Evolutionary conservation across 2,888 invertebrate genomes (phyloP), one percentile per base, ranked within the genome.

Genomic region (Phasia obesa): DNA sequence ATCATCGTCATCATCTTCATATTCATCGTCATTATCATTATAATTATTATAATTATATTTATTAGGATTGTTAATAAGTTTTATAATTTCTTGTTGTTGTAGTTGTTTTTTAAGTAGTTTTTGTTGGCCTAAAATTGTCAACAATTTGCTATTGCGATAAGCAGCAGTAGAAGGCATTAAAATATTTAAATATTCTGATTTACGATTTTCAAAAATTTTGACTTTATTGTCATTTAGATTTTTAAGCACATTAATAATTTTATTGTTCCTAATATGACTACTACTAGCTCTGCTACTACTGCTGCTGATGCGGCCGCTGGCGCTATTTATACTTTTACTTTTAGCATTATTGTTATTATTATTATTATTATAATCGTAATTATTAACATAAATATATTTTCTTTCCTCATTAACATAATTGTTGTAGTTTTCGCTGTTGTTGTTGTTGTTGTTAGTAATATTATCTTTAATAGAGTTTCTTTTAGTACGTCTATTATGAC

Each of bases 21-120:
- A 57, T 78, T 82, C 75, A 78, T 85, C 80, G 70, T 84, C 81
- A 86, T 86, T 49, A 83, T 81, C 49, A 75, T 75, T 60, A 69
- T 79, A 47, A 79, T 85, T 69, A 86, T 86, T 85, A 69, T 79
- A 53, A 77, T 85, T 70, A 86, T 86, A 85, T 85, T 85, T 85
- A 83, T 85, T 85, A 83, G 84, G 84, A 83, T 84, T 84, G 76
- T 86, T 86, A 79, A 84, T 76, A 81, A 55, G 60, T 75, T 57
- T 71, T 77, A 77, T 87, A 86, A 65, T 69, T 60, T 44, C 38
- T 55, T 65, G 3, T 57, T 81, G 49, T 53, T 65, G 64, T 42
- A 53, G 73, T 49, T 85, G 81, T 80, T 82, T 77, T 21, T 38
- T 19, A 62, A 44, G 17, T 62, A 47, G 5, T 1, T 49, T 73